Evolutionary conservation across 1,140 invertebrate genomes (phyloP), one percentile per base, ranked within the genome.

Genomic region (Glossosoma conforme): DNA sequence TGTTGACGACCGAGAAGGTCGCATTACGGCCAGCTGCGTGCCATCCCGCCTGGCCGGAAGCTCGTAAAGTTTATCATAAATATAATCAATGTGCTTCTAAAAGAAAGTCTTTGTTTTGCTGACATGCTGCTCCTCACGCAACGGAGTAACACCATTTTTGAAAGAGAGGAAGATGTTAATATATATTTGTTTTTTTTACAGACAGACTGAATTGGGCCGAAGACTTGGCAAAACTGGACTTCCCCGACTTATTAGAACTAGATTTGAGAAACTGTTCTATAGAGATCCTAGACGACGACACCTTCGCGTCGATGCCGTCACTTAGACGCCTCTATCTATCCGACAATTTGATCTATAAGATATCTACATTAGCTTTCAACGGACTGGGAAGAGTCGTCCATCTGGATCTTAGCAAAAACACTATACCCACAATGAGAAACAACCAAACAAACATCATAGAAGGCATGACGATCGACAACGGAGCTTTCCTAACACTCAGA

Each of bases 251-350:
- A 0, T 47, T 61, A 35, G 76, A 80, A 48, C 57, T 81, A n/a
- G 78, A 81, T 52, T 61, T 81, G 1, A 65, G 77, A 18, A 66
- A 70, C 13, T 81, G 78, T 50, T 64, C 64, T 32, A 80, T 81
- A 10, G 58, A 68, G 45, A 65, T 59, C 9, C 32, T 80, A 2
- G 64, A 63, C 4, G 58, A 53, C 30, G 53, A 64, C 1, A 59
- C 63, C 0, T 81, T 81, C 38, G 15, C 30, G 19, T 67, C 69
- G 28, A 64, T 79, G 58, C 65, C 62, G 2, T 65, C 64, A 3
- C 48, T 81, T 2, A 54, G 62, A 6, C 61, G 66, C 4, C 55
- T 80, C 2, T 78, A 75, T 44, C 60, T 80, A 24, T 69, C 72
- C 2, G 65, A 74, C 46, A 80, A 80, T 42, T 68, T 67, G 17